Conservation (phyloP, 1,140 invertebrate genomes). For the Penaeus vannamei region DNA sequence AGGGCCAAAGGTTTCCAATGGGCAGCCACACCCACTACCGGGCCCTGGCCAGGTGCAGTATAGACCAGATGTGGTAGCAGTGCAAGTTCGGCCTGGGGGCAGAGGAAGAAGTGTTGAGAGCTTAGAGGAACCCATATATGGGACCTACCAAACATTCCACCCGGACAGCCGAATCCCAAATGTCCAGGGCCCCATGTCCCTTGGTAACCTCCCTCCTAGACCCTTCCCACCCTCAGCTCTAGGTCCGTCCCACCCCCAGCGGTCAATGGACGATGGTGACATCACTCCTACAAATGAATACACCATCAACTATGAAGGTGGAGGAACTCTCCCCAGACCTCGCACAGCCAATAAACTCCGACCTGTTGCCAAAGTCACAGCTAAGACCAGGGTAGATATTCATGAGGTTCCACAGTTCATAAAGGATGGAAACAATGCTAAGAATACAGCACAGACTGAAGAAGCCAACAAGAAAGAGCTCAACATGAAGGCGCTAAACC, state of each 20-base stretch:
- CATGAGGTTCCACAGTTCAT: slow-evolving; percentile 62
- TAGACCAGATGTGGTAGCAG: slow-evolving; percentile 73
- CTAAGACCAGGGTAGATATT: slow-evolving; percentile 73
- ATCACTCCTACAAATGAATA: slow-evolving; percentile 88
- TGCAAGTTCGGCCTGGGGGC: slow-evolving; percentile 72
- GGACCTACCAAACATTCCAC: slow-evolving; percentile 68
- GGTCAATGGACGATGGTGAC: slow-evolving; percentile 90
- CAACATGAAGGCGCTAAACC: slow-evolving; percentile 55
- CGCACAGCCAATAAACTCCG: slow-evolving; percentile 82
- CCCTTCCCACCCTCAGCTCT: slow-evolving; percentile 73
- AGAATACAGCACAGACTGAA: slow-evolving; percentile 45
- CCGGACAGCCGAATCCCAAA: slow-evolving; percentile 49
- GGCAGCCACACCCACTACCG: slow-evolving; percentile 39
- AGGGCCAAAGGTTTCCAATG: slow-evolving; percentile 37
- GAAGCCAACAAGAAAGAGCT: slow-evolving; percentile 56
- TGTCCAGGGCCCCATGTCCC: slow-evolving; percentile 50
- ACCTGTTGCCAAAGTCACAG: slow-evolving; percentile 88
- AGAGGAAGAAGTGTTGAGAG: slow-evolving; percentile 69
- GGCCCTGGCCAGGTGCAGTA: slow-evolving; percentile 68
- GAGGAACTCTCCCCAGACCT: slow-evolving; percentile 88
- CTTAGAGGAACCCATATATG: slow-evolving; percentile 70
- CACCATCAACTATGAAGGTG: slow-evolving; percentile 74
- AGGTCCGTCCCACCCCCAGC: slow-evolving; percentile 70
- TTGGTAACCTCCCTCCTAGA: slow-evolving; percentile 56
- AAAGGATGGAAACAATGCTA: slow-evolving; percentile 56